phyloP scores from a whole-genome alignment of 2,888 invertebrate genomes.

The Eupithecia abbreviata region DNA sequence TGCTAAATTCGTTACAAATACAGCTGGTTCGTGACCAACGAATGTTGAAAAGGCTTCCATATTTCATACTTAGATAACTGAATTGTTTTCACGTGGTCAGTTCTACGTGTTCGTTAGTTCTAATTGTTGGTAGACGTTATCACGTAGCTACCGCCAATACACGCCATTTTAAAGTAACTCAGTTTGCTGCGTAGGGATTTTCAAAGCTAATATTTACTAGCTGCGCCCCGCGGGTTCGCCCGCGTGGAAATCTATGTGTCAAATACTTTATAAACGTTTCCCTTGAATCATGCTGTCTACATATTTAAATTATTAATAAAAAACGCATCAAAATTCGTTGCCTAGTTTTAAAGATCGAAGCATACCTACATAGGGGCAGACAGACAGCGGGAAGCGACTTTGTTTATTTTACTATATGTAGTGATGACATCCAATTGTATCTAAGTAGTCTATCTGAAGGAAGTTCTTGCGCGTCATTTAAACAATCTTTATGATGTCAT shows the following conservation, averaged over 20 bases:
- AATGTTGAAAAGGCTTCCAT: slow-evolving; percentile 30
- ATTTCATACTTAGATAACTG: slow-evolving; percentile 31
- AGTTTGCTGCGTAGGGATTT: slow-evolving; percentile 49
- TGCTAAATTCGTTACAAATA: slow-evolving; percentile 14
- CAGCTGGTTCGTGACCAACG: neutral
- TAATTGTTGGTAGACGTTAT: slow-evolving; percentile 51
- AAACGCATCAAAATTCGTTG: too few relatives aligned
- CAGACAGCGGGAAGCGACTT: too few relatives aligned
- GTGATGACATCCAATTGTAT: neutral
- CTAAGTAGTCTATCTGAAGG: neutral
- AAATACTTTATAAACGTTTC: too few relatives aligned
- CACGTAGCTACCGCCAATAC: slow-evolving; percentile 47
- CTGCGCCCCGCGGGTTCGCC: too few relatives aligned
- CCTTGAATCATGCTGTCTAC: too few relatives aligned
- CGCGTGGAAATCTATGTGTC: too few relatives aligned
- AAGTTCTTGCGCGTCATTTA: too few relatives aligned
- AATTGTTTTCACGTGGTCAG: slow-evolving; percentile 41
- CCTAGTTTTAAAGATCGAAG: too few relatives aligned
- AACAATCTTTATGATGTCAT: neutral
- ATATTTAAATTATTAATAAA: too few relatives aligned
- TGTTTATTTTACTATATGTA: too few relatives aligned
- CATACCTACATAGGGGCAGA: too few relatives aligned
- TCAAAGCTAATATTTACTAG: neutral
- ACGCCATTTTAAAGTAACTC: slow-evolving; percentile 36
- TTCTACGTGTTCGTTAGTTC: slow-evolving; percentile 52